Base-by-base conservation (phyloP, 1,140 invertebrate species). In the Laodelphax striatellus region DNA sequence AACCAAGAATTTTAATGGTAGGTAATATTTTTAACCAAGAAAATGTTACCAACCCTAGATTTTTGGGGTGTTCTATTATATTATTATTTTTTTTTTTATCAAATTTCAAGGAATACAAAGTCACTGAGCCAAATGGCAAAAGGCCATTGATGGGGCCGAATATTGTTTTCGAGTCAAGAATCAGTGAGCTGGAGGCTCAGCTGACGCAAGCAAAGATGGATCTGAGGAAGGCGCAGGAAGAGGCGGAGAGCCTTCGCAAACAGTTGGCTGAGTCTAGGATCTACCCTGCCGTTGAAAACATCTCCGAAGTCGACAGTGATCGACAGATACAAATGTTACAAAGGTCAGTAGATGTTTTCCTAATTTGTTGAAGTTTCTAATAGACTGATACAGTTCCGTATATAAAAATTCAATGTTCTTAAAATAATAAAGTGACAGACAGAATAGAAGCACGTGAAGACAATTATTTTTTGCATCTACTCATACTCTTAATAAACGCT, bases 121-220 rank as follows among this genome's bases (percentile, higher is more conserved):
- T 50, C 4, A 50, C 46, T 11, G 46, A 50, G 16, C 21, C 46
- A 10, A 38, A 38, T 9, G 11, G 34, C 14, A 86, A 71, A 84
- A 89, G 69, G 85, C 87, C 17, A 21, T 34, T 62, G 14, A 28
- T 57, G n/a, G 61, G 58, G 28, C 62, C 65, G 9, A 64, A 58
- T 54, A 65, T 67, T 16, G 81, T 90, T 1, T 88, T 85, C 67
- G 88, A 90, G 71, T 90, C 88, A 0, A 77, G 86, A 57, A 88
- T 90, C 42, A 85, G 85, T n/a, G 87, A 91, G 66, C 67, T 91
- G 53, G 87, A 91, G 70, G 87, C 87, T 0, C 87, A 90, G 64
- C 68, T 90, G 28, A 85, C 85, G 5, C 87, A 90, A 69, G 72
- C 82, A 0, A 85, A 80, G 68, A 83, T 90, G 19, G 87, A 89